These are phyloP conservation scores for Sphaerophoria rueppellii DNA, from an alignment of 2,888 invertebrate species.

Conservation along the genomic window DNA sequence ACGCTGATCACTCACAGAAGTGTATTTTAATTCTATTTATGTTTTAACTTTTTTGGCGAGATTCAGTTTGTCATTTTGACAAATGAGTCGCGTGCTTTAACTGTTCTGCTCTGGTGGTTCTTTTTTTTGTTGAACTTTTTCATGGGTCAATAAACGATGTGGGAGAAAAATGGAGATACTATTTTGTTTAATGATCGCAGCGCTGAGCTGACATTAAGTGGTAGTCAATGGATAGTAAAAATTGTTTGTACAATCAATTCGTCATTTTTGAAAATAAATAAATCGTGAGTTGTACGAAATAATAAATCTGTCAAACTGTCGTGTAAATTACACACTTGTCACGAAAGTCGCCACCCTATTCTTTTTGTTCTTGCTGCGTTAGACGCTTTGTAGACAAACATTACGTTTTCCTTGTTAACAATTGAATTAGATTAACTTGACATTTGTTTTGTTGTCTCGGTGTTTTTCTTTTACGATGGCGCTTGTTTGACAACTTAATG, in stretches of 20 bases:
- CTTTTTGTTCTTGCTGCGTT: not conserved
- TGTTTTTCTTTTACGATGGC: not conserved
- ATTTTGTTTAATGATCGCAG: slow-evolving; percentile 13
- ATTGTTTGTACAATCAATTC: slow-evolving; percentile 5
- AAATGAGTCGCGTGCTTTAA: slow-evolving; percentile 29
- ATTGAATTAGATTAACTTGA: slow-evolving; percentile 3
- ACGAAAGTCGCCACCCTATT: slow-evolving; percentile 2
- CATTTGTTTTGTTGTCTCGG: not conserved
- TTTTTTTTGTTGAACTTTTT: not conserved
- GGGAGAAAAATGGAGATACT: not conserved
- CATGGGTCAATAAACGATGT: slow-evolving; percentile 36
- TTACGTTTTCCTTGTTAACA: not conserved
- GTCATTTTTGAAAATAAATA: slow-evolving; percentile 6
- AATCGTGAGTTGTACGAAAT: slow-evolving; percentile 2
- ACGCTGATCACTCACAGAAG: slow-evolving; percentile 3
- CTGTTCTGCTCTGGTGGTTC: slow-evolving; percentile 28
- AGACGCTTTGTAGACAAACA: not conserved
- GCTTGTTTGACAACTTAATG: not conserved
- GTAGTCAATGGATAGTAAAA: slow-evolving; percentile 16
- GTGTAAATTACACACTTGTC: slow-evolving; percentile 31
- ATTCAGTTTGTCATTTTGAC: not conserved
- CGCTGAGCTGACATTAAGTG: not conserved
- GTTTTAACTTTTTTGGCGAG: not conserved
- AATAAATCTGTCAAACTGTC: slow-evolving; percentile 27
- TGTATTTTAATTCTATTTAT: slow-evolving; percentile 29